Evolutionary conservation across 1,140 invertebrate genomes (phyloP).

Genomic region (Goniozus legneri): DNA sequence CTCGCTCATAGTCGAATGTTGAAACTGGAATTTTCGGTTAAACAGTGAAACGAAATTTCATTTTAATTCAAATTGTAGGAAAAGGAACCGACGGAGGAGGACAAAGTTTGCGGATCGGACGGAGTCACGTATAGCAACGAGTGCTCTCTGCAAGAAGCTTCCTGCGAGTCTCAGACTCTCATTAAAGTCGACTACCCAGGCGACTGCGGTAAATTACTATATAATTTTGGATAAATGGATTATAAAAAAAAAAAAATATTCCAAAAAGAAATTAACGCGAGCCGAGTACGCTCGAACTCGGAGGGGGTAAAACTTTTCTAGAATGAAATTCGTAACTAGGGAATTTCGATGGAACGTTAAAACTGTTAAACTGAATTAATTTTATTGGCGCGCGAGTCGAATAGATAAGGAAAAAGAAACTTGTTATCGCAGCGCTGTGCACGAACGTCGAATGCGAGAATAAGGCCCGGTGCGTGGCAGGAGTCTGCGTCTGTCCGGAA

Average conservation of each 20-base stretch:
- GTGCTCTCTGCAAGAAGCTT: conserved; percentile 63
- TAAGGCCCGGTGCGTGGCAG: conserved; percentile 77
- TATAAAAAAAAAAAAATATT: too few species aligned
- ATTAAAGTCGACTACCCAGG: conserved; percentile 73
- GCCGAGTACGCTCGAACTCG: too few species aligned
- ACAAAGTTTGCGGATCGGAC: conserved; percentile 71
- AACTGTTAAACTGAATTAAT: too few species aligned
- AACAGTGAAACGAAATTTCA: too few species aligned
- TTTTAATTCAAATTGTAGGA: conserved; percentile 43
- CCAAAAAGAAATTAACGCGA: too few species aligned
- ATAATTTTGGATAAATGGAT: too few species aligned
- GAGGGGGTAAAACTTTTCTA: too few species aligned
- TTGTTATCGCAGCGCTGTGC: conserved; percentile 68
- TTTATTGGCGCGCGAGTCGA: too few species aligned
- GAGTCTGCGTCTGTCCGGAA: conserved; percentile 79
- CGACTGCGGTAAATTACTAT: conserved; percentile 74
- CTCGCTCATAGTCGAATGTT: too few species aligned
- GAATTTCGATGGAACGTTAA: too few species aligned
- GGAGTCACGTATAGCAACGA: conserved; percentile 72
- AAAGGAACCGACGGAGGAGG: conserved; percentile 52
- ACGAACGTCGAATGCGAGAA: conserved; percentile 73
- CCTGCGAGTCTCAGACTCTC: conserved; percentile 64
- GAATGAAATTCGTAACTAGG: too few species aligned
- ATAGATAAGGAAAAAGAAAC: neutral
- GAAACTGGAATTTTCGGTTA: too few species aligned